phyloP scores from a whole-genome alignment of 1,140 invertebrate species.

The Drosophila dunni region DNA sequence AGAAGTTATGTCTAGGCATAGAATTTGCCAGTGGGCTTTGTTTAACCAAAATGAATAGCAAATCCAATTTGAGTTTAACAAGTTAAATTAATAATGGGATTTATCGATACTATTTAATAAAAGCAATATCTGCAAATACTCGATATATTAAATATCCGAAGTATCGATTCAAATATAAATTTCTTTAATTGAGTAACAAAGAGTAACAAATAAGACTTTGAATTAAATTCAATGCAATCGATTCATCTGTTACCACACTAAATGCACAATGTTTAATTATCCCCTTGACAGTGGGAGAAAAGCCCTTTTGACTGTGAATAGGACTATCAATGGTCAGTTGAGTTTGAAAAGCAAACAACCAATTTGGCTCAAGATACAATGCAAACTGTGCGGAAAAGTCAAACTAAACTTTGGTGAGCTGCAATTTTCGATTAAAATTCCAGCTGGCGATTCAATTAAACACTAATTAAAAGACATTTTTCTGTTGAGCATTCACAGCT shows the following conservation, averaged over 20 bases:
- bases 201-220: background rate
- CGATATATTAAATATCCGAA: too few species aligned
- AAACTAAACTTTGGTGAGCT: conserved; percentile 52
- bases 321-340: conserved; percentile 50
- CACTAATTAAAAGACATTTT: conserved; percentile 80
- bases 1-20: too few species aligned
- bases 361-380: conserved; percentile 69
- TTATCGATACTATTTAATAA: too few species aligned
- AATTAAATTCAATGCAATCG: background rate
- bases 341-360: conserved; percentile 63
- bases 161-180: too few species aligned
- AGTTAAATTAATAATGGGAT: too few species aligned
- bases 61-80: too few species aligned
- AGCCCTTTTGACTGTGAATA: conserved; percentile 7
- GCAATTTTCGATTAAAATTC: conserved; percentile 82
- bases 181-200: too few species aligned
- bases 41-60: too few species aligned
- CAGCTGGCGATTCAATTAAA: conserved; percentile 81
- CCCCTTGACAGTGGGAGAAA: conserved; percentile 6
- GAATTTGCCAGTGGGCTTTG: too few species aligned
- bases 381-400: conserved; percentile 74
- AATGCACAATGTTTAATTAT: conserved; percentile 47
- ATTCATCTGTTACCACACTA: conserved; percentile 9
- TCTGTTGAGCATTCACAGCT: conserved; percentile 49
- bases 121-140: too few species aligned